A percentile compares a stretch with the other conserved stretches of the same genome.
Conservation (phyloP, 1,140 invertebrate genomes). For the Pentalonia nigronervosa region DNA sequence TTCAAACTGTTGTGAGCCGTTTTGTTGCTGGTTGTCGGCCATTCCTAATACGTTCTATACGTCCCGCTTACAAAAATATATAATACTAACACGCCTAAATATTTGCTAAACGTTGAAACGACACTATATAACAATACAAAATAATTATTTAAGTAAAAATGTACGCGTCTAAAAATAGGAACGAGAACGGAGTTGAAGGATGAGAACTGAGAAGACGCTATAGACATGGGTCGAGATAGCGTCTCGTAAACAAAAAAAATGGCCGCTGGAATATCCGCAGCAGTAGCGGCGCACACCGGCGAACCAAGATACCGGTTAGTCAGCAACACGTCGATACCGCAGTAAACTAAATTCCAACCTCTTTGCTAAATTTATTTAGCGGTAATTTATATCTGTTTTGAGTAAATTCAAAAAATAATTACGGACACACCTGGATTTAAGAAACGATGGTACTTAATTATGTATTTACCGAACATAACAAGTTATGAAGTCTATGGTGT, state of each 20-base stretch:
- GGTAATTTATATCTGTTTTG: background rate
- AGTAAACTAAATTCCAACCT: background rate
- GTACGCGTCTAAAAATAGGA: constrained; percentile 57
- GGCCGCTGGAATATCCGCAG: constrained; percentile 57
- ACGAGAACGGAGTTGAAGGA: constrained; percentile 45
- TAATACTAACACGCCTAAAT: constrained; percentile 41
- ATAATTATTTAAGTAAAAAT: constrained; percentile 52
- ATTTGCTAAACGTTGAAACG: background rate
- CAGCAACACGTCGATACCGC: background rate
- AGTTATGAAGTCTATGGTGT: too few species aligned
- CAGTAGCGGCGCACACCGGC: constrained; percentile 53
- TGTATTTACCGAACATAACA: too few species aligned
- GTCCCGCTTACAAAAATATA: constrained; percentile 33
- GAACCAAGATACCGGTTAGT: constrained; percentile 13
- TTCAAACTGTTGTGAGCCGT: constrained; percentile 56
- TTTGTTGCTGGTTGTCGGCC: constrained; percentile 55
- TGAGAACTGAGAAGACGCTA: constrained; percentile 55
- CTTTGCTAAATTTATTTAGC: background rate
- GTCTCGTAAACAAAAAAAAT: constrained; percentile 58
- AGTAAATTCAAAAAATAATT: background rate
- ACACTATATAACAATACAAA: constrained; percentile 53
- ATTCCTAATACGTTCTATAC: background rate
- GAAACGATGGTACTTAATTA: too few species aligned
- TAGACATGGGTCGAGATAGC: constrained; percentile 53
- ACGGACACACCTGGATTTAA: too few species aligned